These are phyloP conservation scores for Turritopsis dohrnii DNA, from an alignment of 30 jellyfish, hydroid and myxozoan species.

Conservation along the genomic window DNA sequence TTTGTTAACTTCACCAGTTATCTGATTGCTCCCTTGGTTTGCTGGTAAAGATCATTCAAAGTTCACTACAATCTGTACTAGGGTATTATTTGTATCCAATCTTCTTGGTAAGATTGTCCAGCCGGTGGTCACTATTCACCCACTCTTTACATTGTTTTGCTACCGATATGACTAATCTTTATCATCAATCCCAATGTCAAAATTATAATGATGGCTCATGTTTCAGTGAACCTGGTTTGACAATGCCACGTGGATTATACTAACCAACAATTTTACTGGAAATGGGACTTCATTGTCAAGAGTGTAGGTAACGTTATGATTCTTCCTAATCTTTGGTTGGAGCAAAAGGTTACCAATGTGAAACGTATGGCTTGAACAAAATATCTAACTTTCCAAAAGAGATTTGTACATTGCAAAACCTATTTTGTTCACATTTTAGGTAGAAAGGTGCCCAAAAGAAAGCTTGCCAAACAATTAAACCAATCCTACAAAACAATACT, in stretches of 20 bases:
- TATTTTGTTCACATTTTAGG: slow-evolving; percentile 35
- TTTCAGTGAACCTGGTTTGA: slow-evolving; percentile 71
- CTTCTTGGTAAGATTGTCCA: slow-evolving; percentile 76
- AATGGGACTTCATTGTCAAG: slow-evolving; percentile 88
- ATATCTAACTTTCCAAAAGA: not conserved
- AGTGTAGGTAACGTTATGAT: slow-evolving; percentile 35
- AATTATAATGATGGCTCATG: slow-evolving; percentile 72
- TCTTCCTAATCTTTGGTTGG: not conserved
- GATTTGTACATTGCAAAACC: not conserved
- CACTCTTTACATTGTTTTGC: too few species aligned
- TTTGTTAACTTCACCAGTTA: slow-evolving; percentile 35
- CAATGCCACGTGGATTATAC: slow-evolving; percentile 82
- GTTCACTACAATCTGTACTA: slow-evolving; percentile 63
- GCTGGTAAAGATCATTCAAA: slow-evolving; percentile 74
- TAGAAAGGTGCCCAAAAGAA: slow-evolving; percentile 69
- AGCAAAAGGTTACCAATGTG: too few species aligned
- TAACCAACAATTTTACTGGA: slow-evolving; percentile 78
- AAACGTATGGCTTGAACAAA: too few species aligned
- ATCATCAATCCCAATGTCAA: slow-evolving; percentile 58
- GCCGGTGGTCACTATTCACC: slow-evolving; percentile 82
- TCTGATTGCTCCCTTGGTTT: slow-evolving; percentile 80
- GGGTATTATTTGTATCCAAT: slow-evolving; percentile 82
- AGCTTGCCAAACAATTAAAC: slow-evolving; percentile 84
- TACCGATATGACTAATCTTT: slow-evolving; percentile 51
- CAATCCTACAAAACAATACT: slow-evolving; percentile 61